Conservation (phyloP, 2,888 invertebrate species). For the Clepsis dumicolana region DNA sequence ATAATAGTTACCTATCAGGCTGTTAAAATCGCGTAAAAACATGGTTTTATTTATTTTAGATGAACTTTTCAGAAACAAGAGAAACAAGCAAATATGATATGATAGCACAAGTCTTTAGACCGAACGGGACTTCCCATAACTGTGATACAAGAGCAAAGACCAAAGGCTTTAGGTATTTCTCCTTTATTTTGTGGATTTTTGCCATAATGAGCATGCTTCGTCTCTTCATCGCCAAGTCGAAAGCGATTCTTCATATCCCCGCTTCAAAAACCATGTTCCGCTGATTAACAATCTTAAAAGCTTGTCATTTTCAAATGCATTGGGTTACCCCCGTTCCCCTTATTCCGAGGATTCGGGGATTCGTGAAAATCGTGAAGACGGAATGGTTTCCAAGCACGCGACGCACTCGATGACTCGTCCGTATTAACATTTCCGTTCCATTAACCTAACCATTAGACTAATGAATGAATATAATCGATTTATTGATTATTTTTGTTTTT, state of each 20-base stretch:
- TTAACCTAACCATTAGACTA: slow-evolving; percentile 39
- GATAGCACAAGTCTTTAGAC: no score
- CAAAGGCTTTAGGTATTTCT: no score
- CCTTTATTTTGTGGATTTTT: neutral
- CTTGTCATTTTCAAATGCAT: slow-evolving; percentile 24
- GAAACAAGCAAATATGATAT: neutral
- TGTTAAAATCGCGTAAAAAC: no score
- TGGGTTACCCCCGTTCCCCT: slow-evolving; percentile 8
- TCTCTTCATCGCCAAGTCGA: neutral
- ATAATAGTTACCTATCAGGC: no score
- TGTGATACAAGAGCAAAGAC: no score
- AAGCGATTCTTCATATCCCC: neutral
- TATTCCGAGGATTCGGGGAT: neutral
- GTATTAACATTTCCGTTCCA: slow-evolving; percentile 42
- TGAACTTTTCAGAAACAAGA: neutral
- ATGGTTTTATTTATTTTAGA: no score
- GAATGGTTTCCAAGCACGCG: slow-evolving; percentile 24
- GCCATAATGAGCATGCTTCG: neutral
- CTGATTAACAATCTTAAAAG: slow-evolving; percentile 18
- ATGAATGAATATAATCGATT: no score
- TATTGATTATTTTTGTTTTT: no score
- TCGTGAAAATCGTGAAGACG: slow-evolving; percentile 14
- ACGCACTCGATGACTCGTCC: slow-evolving; percentile 38
- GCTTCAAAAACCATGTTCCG: neutral
- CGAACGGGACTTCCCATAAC: no score